Conservation (phyloP, 2,888 invertebrate species). For the Epinotia ramella region DNA sequence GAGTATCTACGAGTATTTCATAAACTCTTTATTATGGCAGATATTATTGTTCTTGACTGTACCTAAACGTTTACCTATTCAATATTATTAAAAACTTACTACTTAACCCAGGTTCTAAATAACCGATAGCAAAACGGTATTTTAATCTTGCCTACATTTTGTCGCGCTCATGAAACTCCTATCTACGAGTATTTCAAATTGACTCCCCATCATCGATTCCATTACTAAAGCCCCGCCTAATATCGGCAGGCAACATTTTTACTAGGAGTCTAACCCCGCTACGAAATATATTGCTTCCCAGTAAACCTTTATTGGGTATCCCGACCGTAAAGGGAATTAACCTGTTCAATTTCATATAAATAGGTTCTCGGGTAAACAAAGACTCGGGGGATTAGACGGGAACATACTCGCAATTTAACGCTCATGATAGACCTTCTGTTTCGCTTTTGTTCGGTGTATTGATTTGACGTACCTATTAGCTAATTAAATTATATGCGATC, state of each 20-base stretch:
- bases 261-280: conserved; percentile 46
- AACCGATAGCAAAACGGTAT: neutral
- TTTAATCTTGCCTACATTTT: neutral
- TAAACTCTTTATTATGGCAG: no score
- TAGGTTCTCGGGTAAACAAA: conserved; percentile 49
- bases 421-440: conserved; percentile 33
- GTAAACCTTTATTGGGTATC: conserved; percentile 60
- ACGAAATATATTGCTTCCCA: conserved; percentile 57
- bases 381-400: conserved; percentile 44
- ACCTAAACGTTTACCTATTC: neutral
- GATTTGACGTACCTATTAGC: conserved; percentile 8
- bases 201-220: conserved; percentile 44
- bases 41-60: no score
- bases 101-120: neutral
- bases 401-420: conserved; percentile 43
- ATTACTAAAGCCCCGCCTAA: conserved; percentile 43
- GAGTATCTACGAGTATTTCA: no score
- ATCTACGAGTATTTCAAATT: conserved; percentile 36
- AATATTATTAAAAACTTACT: neutral
- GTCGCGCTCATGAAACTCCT: neutral
- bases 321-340: conserved; percentile 58
- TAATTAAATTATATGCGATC: conserved; percentile 3
- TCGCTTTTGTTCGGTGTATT: conserved; percentile 15
- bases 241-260: conserved; percentile 51
- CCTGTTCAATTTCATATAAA: conserved; percentile 56